These are phyloP conservation scores for Ceyx margarethae DNA, from an alignment of 2,113 vertebrate species.

Conservation along the genomic window DNA sequence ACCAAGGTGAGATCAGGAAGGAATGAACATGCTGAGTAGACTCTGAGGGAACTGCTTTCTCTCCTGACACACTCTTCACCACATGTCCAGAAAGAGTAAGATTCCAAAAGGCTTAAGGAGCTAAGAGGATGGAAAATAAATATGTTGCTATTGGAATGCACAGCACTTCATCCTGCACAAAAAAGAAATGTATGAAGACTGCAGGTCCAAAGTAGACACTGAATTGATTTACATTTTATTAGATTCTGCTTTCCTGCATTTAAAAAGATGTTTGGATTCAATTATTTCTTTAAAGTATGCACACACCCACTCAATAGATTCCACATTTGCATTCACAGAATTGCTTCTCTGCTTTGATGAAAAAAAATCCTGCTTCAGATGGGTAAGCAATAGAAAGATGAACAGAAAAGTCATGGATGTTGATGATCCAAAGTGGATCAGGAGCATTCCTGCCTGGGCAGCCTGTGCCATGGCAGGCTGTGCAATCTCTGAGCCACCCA, in stretches of 20 bases:
- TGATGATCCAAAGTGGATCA: neutral
- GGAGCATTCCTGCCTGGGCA: neutral
- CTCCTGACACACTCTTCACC: neutral
- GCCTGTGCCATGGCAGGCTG: neutral
- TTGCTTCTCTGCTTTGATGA: neutral
- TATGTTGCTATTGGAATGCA: conserved; percentile 21
- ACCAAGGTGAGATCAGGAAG: neutral
- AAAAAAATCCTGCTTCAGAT: neutral
- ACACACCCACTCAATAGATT: conserved; percentile 7
- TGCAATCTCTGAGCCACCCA: neutral
- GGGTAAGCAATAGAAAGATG: neutral
- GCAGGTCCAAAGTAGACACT: conserved; percentile 18
- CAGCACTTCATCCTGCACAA: neutral
- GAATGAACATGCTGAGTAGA: neutral
- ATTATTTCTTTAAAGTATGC: conserved; percentile 40
- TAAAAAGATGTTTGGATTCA: conserved; percentile 48
- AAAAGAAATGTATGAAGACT: neutral
- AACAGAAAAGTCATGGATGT: neutral
- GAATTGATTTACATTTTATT: conserved; percentile 57
- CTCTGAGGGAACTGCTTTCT: neutral
- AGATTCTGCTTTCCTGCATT: conserved; percentile 45
- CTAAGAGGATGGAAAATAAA: conserved; percentile 37
- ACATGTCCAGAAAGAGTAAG: neutral
- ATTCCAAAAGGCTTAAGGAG: neutral
- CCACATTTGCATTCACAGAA: conserved; percentile 35